These are phyloP conservation scores for Cliona cf. orientalis DNA, from an alignment of 37 sponge, comb jelly and placozoan genomes.

Conservation along the genomic window DNA sequence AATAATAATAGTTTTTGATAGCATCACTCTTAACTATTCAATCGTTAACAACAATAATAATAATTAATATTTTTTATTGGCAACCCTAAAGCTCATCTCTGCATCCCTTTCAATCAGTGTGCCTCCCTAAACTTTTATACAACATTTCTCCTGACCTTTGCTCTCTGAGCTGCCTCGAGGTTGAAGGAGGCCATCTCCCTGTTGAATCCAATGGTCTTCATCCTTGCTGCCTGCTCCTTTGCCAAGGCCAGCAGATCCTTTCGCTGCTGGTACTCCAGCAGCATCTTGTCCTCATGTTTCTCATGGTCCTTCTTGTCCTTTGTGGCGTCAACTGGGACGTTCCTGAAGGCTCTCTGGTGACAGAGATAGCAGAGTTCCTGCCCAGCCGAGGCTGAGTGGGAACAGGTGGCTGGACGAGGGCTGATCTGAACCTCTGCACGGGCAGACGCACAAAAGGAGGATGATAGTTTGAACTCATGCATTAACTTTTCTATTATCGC, in stretches of 20 bases:
- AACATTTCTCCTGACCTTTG: background rate
- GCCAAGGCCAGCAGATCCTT: conserved; percentile 51
- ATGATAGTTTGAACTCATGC: too few species aligned
- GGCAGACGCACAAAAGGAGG: too few species aligned
- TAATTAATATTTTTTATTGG: too few species aligned
- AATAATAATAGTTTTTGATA: too few species aligned
- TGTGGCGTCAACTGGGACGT: conserved; percentile 69
- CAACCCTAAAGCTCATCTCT: too few species aligned
- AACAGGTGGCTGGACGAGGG: conserved; percentile 48
- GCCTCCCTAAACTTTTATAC: too few species aligned
- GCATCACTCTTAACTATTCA: too few species aligned
- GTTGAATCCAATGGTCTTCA: conserved; percentile 4
- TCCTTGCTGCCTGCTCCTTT: conserved; percentile 45
- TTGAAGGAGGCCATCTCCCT: conserved; percentile 35
- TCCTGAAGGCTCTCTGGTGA: conserved; percentile 78
- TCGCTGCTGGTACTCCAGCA: conserved; percentile 72
- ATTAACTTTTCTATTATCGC: too few species aligned
- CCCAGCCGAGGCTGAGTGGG: conserved; percentile 46
- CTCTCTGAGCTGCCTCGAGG: background rate
- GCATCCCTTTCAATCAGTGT: too few species aligned
- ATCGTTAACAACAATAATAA: too few species aligned
- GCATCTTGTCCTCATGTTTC: conserved; percentile 44
- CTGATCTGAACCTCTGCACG: background rate
- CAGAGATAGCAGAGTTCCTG: conserved; percentile 92
- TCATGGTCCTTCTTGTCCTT: conserved; percentile 67